Base-by-base conservation (phyloP, 2,888 invertebrate genomes). In the Lamproptera curius region DNA sequence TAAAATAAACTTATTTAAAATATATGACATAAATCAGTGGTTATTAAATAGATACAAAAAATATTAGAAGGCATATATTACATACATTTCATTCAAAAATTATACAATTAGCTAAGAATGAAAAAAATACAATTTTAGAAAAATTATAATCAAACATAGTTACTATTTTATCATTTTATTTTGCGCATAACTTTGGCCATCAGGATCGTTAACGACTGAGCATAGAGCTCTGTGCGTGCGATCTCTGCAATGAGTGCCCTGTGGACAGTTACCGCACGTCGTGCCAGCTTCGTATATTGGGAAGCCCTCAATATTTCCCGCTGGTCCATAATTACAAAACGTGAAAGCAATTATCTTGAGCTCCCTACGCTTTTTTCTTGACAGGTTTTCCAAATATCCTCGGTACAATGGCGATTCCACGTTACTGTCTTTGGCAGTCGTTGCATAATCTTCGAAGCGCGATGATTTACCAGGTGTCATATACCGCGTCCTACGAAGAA, bases 281-380 rank as follows among this genome's bases (percentile, higher is more conserved):
- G 54, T 34, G 0, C 85, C 86, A 4, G 78, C 75, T 54, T 81
- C 77, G 46, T 86, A 86, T 52, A 86, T 83, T 1, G 86, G 86
- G 49, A 85, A 86, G 0, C 86, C 86, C 20, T 82, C 79, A 13
- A 84, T 76, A 57, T 87, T 86, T 1, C 87, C 87, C 1, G 85
- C 85, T 5, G 87, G 87, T 0, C 85, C 87, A 52, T 87, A 87
- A 55, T 87, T 86, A 56, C 87, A 87, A 61, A 86, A 74, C 1
- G 86, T 86, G 51, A 73, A 84, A 0, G 83, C 83, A 41, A 86
- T 64, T 46, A 86, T 74, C 46, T 71, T 76, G 0, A 73, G 59
- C n/a, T 78, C 76, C 38, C 61, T 63, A 2, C 64, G 59, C 42
- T 57, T 63, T 16, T 57, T 64, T 10, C 57, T 53, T 9, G 54